A percentile compares a stretch with the other conserved stretches of the same genome.
phyloP scores from a whole-genome alignment of 2,888 invertebrate species.

The Meandrusa payeni region DNA sequence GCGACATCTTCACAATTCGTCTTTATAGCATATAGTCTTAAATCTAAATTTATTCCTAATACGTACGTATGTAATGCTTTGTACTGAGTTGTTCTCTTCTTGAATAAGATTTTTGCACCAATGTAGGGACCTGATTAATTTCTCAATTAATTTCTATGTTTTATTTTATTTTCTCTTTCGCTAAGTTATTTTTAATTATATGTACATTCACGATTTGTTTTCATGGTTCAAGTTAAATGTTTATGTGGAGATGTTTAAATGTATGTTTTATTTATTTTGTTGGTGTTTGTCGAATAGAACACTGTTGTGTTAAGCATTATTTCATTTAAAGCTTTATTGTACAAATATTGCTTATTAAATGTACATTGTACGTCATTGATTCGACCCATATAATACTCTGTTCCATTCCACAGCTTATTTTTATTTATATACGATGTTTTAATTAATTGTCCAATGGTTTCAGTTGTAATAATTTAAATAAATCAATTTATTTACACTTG shows the following conservation, averaged over 20 bases:
- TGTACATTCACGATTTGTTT: constrained; percentile 18
- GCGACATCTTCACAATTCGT: neutral
- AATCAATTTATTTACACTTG: too few relatives aligned
- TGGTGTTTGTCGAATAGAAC: constrained; percentile 28
- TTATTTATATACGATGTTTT: too few relatives aligned
- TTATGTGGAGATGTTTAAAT: constrained; percentile 37
- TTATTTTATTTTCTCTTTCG: constrained; percentile 8
- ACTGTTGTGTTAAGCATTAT: constrained; percentile 6
- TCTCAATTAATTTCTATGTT: constrained; percentile 9
- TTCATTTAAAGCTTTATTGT: constrained; percentile 1
- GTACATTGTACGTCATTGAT: constrained; percentile 5
- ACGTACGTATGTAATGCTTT: constrained; percentile 1
- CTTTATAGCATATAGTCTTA: constrained; percentile 3
- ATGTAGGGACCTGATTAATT: constrained; percentile 21
- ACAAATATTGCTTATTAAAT: constrained; percentile 7
- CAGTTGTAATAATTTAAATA: too few relatives aligned
- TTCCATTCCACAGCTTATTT: constrained; percentile 21
- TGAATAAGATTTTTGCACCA: constrained; percentile 10
- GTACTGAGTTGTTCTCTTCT: neutral
- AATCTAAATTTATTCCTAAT: neutral
- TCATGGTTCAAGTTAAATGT: constrained; percentile 24
- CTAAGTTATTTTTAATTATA: constrained; percentile 10
- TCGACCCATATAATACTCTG: constrained; percentile 15
- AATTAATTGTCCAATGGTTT: too few relatives aligned
- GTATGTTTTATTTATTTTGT: constrained; percentile 51